Conservation (phyloP, 2,888 invertebrate genomes). For the Dione vanillae region DNA sequence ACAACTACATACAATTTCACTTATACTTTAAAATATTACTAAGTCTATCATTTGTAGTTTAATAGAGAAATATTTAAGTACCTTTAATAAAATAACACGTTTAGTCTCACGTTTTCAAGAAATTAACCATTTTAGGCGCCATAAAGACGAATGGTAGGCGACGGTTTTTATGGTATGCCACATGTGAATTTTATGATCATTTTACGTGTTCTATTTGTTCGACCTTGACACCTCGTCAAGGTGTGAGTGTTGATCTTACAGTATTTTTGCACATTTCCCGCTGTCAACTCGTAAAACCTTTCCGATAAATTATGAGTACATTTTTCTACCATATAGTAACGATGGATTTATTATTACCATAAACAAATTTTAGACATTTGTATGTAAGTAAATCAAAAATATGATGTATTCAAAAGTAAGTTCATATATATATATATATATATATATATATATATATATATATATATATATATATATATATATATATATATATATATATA, state of each 20-base stretch:
- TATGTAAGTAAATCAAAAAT: no score
- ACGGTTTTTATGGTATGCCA: slow-evolving; percentile 35
- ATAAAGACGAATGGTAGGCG: slow-evolving; percentile 16
- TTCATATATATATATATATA: no score
- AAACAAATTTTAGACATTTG: no score
- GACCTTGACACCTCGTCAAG: slow-evolving; percentile 55
- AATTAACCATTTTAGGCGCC: slow-evolving; percentile 24
- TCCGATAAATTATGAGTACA: slow-evolving; percentile 12
- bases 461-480: no score
- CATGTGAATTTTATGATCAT: slow-evolving; percentile 44
- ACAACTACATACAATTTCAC: no score
- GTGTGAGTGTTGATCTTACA: slow-evolving; percentile 61
- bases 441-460: no score
- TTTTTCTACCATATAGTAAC: background rate
- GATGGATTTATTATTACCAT: no score
- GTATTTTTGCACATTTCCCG: slow-evolving; percentile 54
- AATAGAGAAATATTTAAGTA: background rate
- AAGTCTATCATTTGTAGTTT: no score
- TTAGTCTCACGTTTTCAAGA: background rate
- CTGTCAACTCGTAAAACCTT: slow-evolving; percentile 55
- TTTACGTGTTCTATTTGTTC: slow-evolving; percentile 48
- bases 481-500: no score
- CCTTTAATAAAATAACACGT: background rate
- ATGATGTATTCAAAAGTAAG: no score
- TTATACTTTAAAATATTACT: no score